Conservation (phyloP, 2,888 invertebrate genomes). For the Leptopilina myrica region DNA sequence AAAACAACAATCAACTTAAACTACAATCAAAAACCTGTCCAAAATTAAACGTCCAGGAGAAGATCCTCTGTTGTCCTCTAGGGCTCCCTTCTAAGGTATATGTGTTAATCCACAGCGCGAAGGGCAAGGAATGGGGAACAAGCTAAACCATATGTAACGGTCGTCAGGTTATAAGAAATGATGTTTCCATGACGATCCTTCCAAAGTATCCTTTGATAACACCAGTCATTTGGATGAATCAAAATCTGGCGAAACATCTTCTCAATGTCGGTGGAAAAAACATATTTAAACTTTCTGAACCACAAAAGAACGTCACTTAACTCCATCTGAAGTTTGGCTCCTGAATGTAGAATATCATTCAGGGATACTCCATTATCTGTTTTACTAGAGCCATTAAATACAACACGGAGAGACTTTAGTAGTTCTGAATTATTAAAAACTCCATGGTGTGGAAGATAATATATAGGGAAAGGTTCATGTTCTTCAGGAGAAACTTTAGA, state of each 20-base stretch:
- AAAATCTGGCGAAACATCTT: background rate
- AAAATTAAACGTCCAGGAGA: too few relatives aligned
- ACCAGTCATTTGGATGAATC: background rate
- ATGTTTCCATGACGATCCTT: background rate
- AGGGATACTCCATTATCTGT: background rate
- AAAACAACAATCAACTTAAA: too few relatives aligned
- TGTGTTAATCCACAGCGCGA: too few relatives aligned
- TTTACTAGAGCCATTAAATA: slow-evolving; percentile 30
- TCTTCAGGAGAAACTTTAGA: background rate
- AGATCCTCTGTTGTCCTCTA: too few relatives aligned
- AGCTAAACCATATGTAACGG: background rate
- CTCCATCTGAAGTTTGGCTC: background rate
- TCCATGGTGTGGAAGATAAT: slow-evolving; percentile 34
- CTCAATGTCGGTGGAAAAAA: background rate
- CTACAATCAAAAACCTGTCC: too few relatives aligned
- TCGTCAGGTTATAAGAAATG: background rate
- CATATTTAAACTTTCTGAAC: background rate
- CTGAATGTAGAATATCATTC: background rate
- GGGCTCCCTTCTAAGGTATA: too few relatives aligned
- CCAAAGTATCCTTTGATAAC: background rate
- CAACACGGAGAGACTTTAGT: slow-evolving; percentile 19
- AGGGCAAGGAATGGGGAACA: background rate
- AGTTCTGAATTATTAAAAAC: background rate
- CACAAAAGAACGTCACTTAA: background rate
- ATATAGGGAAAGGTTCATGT: background rate